A percentile compares a stretch with the other conserved stretches of the same genome.
phyloP scores from a whole-genome alignment of 1,140 invertebrate genomes.

The Macrotrachela quadricornifera region DNA sequence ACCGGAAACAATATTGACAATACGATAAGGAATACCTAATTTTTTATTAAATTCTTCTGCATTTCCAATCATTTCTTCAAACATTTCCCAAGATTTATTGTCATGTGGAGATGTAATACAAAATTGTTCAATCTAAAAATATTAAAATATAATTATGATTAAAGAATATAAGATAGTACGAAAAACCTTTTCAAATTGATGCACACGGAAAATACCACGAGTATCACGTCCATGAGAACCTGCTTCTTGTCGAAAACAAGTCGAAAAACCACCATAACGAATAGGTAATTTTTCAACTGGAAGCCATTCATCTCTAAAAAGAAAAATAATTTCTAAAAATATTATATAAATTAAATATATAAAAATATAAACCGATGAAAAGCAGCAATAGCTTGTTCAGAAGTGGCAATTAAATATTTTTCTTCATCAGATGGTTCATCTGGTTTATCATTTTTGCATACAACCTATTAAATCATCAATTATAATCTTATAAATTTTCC shows the following conservation, averaged over 20 bases:
- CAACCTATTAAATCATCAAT: background rate
- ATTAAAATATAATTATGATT: too few species aligned
- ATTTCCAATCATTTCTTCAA: conserved; percentile 95
- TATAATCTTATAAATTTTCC: too few species aligned
- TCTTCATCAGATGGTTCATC: conserved; percentile 57
- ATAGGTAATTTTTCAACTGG: conserved; percentile 62
- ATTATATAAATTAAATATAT: too few species aligned
- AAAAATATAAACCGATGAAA: conserved; percentile 44
- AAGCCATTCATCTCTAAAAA: conserved; percentile 76
- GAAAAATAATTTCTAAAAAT: too few species aligned
- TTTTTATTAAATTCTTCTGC: conserved; percentile 76
- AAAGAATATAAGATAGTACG: too few species aligned
- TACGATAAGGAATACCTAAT: conserved; percentile 72
- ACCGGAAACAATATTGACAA: conserved; percentile 92
- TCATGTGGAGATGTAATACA: conserved; percentile 85
- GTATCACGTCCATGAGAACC: conserved; percentile 95
- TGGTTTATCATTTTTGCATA: conserved; percentile 8
- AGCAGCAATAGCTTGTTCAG: conserved; percentile 95
- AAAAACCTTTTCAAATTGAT: conserved; percentile 98
- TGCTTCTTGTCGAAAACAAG: conserved; percentile 96
- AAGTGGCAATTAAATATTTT: conserved; percentile 97
- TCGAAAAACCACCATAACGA: conserved; percentile 77
- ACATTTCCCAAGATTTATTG: conserved; percentile 88
- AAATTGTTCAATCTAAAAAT: conserved; percentile 57
- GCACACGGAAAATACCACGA: conserved; percentile 91